A percentile compares a stretch with the other conserved stretches of the same genome.
phyloP scores from a whole-genome alignment of 2,113 vertebrate genomes.

The Octodon degus region DNA sequence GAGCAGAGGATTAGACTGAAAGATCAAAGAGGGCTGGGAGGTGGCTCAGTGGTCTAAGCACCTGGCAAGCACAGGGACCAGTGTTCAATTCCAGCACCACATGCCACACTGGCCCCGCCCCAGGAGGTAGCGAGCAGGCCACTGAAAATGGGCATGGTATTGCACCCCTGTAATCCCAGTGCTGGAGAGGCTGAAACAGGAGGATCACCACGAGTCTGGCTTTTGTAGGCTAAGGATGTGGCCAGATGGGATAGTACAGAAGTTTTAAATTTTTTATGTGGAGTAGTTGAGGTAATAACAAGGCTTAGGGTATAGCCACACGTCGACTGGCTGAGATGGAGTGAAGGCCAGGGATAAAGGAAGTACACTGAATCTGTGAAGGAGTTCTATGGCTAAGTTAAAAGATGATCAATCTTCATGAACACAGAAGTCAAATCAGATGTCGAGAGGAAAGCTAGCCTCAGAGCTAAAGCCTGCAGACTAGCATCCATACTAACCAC shows the following conservation, averaged over 20 bases:
- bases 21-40: neutral
- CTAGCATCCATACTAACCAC: neutral
- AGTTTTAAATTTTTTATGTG: neutral
- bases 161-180: too few species aligned
- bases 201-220: too few species aligned
- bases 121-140: too few species aligned
- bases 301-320: neutral
- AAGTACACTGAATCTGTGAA: neutral
- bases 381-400: neutral
- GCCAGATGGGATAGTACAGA: too few species aligned
- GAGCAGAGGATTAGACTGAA: neutral
- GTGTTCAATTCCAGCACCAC: too few species aligned
- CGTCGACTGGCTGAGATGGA: neutral
- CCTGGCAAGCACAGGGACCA: too few species aligned
- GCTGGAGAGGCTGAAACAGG: too few species aligned
- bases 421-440: neutral
- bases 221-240: neutral
- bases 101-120: too few species aligned
- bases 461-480: neutral
- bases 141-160: too few species aligned
- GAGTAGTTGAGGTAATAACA: neutral
- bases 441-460: neutral
- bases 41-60: too few species aligned
- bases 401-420: neutral
- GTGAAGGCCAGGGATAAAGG: neutral